These are phyloP conservation scores for Hyles vespertilio DNA, from an alignment of 1,140 invertebrate species.

Conservation along the genomic window DNA sequence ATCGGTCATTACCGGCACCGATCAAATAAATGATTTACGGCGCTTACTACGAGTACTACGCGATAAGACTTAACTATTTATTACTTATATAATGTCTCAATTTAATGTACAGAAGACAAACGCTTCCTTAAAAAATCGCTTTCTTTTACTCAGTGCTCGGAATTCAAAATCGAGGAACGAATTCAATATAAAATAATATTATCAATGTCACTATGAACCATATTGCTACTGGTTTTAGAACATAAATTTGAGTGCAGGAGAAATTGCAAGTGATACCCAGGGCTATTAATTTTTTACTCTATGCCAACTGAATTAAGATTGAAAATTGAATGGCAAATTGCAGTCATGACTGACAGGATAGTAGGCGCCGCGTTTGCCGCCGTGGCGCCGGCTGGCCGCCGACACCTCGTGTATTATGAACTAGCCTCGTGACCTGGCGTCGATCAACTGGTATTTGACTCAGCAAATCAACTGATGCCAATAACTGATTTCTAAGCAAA, in stretches of 20 bases:
- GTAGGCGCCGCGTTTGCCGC: conserved; percentile 65
- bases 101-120: conserved; percentile 53
- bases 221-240: conserved; percentile 23
- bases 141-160: conserved; percentile 63
- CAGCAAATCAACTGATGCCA: conserved; percentile 51
- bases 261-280: conserved; percentile 44
- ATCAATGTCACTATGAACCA: conserved; percentile 19
- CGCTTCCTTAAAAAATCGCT: conserved; percentile 65
- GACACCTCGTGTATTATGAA: conserved; percentile 73
- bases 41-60: neutral
- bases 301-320: conserved; percentile 14
- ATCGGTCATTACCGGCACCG: neutral
- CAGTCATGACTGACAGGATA: conserved; percentile 53
- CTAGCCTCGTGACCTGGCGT: conserved; percentile 69
- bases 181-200: conserved; percentile 35
- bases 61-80: conserved; percentile 7
- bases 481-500: conserved; percentile 56
- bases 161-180: conserved; percentile 67
- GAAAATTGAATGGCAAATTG: conserved; percentile 20
- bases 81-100: conserved; percentile 20
- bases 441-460: conserved; percentile 69
- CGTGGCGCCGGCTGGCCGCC: conserved; percentile 68
- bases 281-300: conserved; percentile 11
- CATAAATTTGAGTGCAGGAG: conserved; percentile 19
- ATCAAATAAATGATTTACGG: neutral